Conservation (phyloP, 2,888 invertebrate genomes). For the Oxycera nigricornis region DNA sequence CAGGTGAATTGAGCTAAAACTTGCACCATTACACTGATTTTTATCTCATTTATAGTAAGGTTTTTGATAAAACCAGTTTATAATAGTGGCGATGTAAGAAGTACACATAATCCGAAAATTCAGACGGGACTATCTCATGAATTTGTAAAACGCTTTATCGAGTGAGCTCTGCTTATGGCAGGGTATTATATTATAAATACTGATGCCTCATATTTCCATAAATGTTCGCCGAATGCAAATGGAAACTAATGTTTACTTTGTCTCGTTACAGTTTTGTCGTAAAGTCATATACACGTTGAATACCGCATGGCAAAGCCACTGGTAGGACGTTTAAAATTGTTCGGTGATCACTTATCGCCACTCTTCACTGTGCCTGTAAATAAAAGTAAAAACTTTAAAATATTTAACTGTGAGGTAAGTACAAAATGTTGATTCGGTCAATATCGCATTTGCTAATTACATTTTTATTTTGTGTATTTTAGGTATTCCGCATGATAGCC, state of each 20-base stretch:
- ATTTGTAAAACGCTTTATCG: too few species aligned
- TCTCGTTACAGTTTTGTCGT: slow-evolving; percentile 33
- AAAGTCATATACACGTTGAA: slow-evolving; percentile 23
- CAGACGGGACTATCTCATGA: too few species aligned
- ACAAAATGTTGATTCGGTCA: not conserved
- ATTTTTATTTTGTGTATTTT: slow-evolving; percentile 37
- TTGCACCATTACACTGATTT: too few species aligned
- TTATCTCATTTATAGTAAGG: too few species aligned
- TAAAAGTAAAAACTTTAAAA: slow-evolving; percentile 46
- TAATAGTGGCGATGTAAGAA: too few species aligned
- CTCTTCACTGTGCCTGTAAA: slow-evolving; percentile 48
- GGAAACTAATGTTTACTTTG: not conserved
- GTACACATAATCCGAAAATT: too few species aligned
- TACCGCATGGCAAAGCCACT: slow-evolving; percentile 50
- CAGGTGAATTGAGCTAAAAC: too few species aligned
- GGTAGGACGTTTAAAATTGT: slow-evolving; percentile 48
- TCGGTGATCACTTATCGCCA: slow-evolving; percentile 49
- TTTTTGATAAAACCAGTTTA: too few species aligned
- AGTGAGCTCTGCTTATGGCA: too few species aligned
- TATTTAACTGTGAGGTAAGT: slow-evolving; percentile 46
- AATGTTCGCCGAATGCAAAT: too few species aligned
- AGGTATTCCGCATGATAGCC: slow-evolving; percentile 50
- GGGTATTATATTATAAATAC: too few species aligned
- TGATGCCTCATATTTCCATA: not conserved
- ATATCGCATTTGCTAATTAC: not conserved